Conservation (phyloP, 2,797 vertebrate genomes). For the Danio tinwini region DNA sequence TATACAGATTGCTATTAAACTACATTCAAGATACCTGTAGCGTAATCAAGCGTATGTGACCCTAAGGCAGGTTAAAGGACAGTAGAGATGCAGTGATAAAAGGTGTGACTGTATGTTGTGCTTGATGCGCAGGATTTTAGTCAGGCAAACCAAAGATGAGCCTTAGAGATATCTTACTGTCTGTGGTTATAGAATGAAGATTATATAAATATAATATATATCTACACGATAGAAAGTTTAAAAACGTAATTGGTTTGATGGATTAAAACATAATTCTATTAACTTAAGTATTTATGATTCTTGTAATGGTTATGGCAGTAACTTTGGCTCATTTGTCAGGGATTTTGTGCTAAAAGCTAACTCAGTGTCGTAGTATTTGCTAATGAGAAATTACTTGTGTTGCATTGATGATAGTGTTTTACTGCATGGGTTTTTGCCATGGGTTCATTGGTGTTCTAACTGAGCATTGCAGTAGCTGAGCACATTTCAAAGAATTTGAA, state of each 20-base stretch:
- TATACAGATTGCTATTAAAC: slow-evolving; percentile 14
- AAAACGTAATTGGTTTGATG: slow-evolving; percentile 59
- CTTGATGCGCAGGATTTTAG: slow-evolving; percentile 58
- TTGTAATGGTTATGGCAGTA: slow-evolving; percentile 85
- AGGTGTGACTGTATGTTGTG: slow-evolving; percentile 46
- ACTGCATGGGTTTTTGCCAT: slow-evolving; percentile 94
- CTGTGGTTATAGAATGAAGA: slow-evolving; percentile 69
- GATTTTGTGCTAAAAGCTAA: slow-evolving; percentile 96
- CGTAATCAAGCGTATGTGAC: not conserved
- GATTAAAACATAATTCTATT: slow-evolving; percentile 56
- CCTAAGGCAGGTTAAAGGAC: slow-evolving; percentile 25
- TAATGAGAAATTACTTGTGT: slow-evolving; percentile 87
- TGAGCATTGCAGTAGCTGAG: slow-evolving; percentile 91
- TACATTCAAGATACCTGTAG: slow-evolving; percentile 7
- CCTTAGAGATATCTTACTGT: slow-evolving; percentile 81
- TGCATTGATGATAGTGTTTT: slow-evolving; percentile 92
- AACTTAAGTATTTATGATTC: slow-evolving; percentile 75
- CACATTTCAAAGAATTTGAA: slow-evolving; percentile 96
- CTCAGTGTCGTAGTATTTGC: slow-evolving; percentile 87
- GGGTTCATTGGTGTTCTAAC: slow-evolving; percentile 91
- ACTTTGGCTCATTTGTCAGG: slow-evolving; percentile 96
- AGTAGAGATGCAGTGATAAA: not conserved
- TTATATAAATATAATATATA: not conserved
- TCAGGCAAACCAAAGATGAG: slow-evolving; percentile 98
- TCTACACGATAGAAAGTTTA: slow-evolving; percentile 10